Conservation (phyloP, 92 coral and sea anemone species). For the Zoanthus sociatus region DNA sequence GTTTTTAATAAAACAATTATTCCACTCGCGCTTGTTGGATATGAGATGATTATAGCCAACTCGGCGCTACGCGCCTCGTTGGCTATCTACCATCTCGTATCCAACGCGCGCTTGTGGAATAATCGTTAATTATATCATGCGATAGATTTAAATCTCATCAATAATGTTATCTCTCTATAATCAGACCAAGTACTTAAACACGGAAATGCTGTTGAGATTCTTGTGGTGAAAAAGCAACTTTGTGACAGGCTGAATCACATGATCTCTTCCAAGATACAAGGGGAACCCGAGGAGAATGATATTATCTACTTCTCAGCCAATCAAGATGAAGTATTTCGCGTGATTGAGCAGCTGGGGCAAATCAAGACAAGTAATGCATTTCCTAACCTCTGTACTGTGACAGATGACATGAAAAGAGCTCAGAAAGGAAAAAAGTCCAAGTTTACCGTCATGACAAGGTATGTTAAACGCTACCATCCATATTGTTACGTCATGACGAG, state of each 20-base stretch:
- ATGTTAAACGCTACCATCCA: background rate
- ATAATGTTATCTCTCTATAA: background rate
- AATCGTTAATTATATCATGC: too few relatives aligned
- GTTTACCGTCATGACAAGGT: constrained; percentile 86
- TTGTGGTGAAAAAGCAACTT: constrained; percentile 92
- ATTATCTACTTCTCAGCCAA: constrained; percentile 93
- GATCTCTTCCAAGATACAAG: constrained; percentile 88
- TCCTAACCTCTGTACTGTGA: constrained; percentile 89
- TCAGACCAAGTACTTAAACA: constrained; percentile 95
- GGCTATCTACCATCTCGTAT: too few relatives aligned
- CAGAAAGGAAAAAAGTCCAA: constrained; percentile 86
- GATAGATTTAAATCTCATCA: too few relatives aligned
- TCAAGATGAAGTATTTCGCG: constrained; percentile 92
- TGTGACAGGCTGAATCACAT: constrained; percentile 93
- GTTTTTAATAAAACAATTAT: too few relatives aligned
- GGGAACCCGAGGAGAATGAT: constrained; percentile 98
- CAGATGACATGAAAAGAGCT: constrained; percentile 85
- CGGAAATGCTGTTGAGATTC: constrained; percentile 96
- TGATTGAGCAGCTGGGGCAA: constrained; percentile 90
- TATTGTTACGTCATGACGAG: background rate
- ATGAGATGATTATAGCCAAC: too few relatives aligned
- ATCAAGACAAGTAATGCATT: constrained; percentile 96
- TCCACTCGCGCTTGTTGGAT: too few relatives aligned
- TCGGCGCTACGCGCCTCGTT: too few relatives aligned
- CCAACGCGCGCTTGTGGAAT: too few relatives aligned